A percentile compares a stretch with the other conserved stretches of the same genome.
Conservation (phyloP, 2,797 vertebrate species). For the Pelodytes ibericus region DNA sequence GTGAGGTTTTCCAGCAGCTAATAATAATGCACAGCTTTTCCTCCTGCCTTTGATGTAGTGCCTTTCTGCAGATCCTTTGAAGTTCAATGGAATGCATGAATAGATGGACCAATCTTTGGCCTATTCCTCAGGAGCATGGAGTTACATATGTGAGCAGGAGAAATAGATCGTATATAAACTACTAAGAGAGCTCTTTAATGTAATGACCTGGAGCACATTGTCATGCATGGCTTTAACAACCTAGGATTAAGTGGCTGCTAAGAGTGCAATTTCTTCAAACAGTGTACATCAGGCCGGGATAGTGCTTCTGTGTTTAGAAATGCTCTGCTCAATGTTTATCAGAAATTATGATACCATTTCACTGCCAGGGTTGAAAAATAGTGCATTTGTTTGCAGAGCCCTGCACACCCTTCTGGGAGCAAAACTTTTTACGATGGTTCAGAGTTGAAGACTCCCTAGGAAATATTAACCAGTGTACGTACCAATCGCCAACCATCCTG, state of each 20-base stretch:
- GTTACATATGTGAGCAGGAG: constrained; percentile 23
- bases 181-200: constrained; percentile 11
- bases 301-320: not conserved
- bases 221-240: constrained; percentile 10
- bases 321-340: not conserved
- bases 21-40: constrained; percentile 47
- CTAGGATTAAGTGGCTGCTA: not conserved
- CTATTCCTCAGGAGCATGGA: constrained; percentile 14
- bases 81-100: constrained; percentile 45
- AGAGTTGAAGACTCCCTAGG: no score
- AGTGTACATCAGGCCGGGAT: not conserved
- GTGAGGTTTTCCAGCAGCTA: constrained; percentile 28
- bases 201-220: constrained; percentile 23
- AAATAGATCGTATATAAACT: constrained; percentile 25
- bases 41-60: constrained; percentile 42
- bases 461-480: no score
- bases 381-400: not conserved
- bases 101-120: constrained; percentile 40
- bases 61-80: constrained; percentile 45
- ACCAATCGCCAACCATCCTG: no score
- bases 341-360: not conserved
- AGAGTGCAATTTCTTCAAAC: not conserved
- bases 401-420: not conserved
- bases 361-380: not conserved
- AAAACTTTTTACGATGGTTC: not conserved